Evolutionary conservation across 2,113 vertebrate species (phyloP).

Genomic region (Reinhardtius hippoglossoides): DNA sequence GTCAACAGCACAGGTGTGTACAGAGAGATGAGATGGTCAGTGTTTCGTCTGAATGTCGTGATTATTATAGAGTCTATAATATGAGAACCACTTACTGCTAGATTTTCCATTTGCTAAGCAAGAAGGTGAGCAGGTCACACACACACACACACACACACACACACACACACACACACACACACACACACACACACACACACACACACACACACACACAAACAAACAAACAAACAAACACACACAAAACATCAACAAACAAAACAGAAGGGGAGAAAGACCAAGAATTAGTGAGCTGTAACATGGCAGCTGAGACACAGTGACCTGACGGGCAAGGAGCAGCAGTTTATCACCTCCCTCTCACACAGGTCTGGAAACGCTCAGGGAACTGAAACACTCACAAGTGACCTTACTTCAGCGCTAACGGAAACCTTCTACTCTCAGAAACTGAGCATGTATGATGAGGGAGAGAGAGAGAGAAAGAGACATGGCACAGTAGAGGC

Average conservation of each 20-base stretch:
- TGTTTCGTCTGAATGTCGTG: constrained; percentile 70
- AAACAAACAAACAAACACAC: constrained; percentile 64
- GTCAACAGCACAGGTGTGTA: constrained; percentile 31
- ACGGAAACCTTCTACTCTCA: constrained; percentile 15
- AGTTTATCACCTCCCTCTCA: constrained; percentile 27
- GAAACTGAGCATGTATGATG: constrained; percentile 24
- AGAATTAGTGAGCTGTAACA: constrained; percentile 94
- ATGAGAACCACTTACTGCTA: constrained; percentile 99
- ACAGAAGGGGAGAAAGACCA: constrained; percentile 89
- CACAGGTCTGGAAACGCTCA: constrained; percentile 6
- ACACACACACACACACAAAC: background rate
- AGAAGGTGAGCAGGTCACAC: constrained; percentile 96
- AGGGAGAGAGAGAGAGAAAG: constrained; percentile 13
- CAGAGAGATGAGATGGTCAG: constrained; percentile 63
- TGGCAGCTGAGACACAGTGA: constrained; percentile 82
- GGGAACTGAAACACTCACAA: background rate
- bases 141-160: constrained; percentile 47
- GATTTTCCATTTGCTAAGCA: constrained; percentile 99
- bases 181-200: constrained; percentile 73
- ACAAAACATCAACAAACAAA: constrained; percentile 63
- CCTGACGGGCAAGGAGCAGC: constrained; percentile 72
- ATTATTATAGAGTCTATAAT: constrained; percentile 84
- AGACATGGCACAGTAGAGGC: constrained; percentile 5
- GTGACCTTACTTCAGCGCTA: constrained; percentile 17
- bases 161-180: background rate